A percentile compares a stretch with the other conserved stretches of the same genome.
Conservation (phyloP, 2,797 vertebrate species). For the Anas flavirostris region DNA sequence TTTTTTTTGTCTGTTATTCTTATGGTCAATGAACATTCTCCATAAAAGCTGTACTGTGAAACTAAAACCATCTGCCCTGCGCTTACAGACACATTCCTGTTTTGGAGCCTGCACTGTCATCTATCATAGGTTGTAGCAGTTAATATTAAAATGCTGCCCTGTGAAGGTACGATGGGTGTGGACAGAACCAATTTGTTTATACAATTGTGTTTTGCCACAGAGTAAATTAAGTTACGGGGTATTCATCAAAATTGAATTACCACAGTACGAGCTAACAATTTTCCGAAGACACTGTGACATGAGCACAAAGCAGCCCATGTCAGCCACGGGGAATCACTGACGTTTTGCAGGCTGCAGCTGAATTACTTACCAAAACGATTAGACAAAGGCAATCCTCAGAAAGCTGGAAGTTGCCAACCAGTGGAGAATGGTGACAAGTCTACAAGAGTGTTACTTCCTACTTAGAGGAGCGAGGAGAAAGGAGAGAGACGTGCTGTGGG, state of each 20-base stretch:
- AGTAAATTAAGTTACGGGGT: constrained; percentile 55
- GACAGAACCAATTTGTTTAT: constrained; percentile 66
- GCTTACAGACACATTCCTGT: neutral
- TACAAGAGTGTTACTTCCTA: neutral
- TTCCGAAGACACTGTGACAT: constrained; percentile 55
- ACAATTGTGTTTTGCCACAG: constrained; percentile 53
- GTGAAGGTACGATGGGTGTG: constrained; percentile 56
- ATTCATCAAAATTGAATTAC: constrained; percentile 66
- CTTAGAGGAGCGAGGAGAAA: neutral
- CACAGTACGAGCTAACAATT: constrained; percentile 34
- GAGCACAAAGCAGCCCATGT: constrained; percentile 59
- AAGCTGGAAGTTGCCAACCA: constrained; percentile 48
- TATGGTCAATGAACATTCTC: neutral
- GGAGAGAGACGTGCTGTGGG: neutral
- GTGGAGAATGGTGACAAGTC: neutral
- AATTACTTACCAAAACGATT: constrained; percentile 56
- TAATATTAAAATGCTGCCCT: constrained; percentile 36
- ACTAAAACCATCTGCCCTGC: neutral
- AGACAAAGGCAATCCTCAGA: constrained; percentile 37
- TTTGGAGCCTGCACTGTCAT: neutral
- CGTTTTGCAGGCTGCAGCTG: constrained; percentile 46
- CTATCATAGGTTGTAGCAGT: neutral
- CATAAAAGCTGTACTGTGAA: neutral
- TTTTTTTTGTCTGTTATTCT: neutral
- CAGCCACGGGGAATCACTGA: constrained; percentile 17